Percentiles rank a stretch among this genome's conserved stretches.
Evolutionary conservation across 2,113 vertebrate species (phyloP).

Genomic region (Hystrix cristata): DNA sequence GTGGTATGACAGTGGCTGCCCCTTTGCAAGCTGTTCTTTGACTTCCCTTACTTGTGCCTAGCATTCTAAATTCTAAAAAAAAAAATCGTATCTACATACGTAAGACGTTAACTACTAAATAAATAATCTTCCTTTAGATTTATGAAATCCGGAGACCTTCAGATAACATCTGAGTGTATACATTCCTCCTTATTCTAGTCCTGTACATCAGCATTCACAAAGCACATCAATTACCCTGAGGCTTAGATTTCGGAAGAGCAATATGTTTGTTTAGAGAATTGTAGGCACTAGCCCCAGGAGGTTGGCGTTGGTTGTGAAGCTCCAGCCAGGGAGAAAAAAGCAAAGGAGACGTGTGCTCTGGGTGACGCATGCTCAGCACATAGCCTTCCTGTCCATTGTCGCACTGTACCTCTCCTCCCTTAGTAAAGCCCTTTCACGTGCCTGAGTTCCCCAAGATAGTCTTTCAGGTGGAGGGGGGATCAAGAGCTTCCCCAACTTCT

Average conservation of each 20-base stretch:
- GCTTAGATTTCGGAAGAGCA: not conserved
- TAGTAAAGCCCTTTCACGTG: not conserved
- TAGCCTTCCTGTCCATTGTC: not conserved
- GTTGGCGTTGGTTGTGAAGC: not conserved
- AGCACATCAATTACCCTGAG: not conserved
- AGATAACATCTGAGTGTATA: not conserved
- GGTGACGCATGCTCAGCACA: not conserved
- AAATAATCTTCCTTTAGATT: not conserved
- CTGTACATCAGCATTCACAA: not conserved
- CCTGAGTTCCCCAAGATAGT: not conserved
- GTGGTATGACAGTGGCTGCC: not conserved
- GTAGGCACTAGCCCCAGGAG: not conserved
- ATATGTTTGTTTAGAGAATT: not conserved
- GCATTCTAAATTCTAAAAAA: not conserved
- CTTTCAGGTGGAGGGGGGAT: not conserved
- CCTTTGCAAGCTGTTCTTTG: not conserved
- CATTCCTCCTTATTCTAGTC: not conserved
- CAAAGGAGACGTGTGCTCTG: not conserved
- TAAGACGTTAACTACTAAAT: not conserved
- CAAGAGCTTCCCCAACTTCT: not conserved
- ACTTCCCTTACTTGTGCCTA: not conserved
- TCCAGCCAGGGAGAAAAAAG: not conserved
- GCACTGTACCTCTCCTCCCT: not conserved
- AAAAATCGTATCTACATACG: not conserved
- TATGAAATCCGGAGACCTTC: not conserved